Evolutionary conservation across 2,888 invertebrate species (phyloP).

Genomic region (Taenaris catops): DNA sequence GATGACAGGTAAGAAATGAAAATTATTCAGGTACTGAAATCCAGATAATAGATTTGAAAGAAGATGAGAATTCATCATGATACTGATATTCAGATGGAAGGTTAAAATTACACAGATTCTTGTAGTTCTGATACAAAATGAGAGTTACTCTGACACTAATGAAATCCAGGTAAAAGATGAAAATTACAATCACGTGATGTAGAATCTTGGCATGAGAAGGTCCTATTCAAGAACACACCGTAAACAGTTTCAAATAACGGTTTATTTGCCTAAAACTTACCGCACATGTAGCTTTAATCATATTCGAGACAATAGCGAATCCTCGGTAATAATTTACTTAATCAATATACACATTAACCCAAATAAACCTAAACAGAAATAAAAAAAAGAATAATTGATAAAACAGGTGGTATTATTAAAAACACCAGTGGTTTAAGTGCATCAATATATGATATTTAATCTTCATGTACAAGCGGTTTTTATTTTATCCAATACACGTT

Average conservation of each 20-base stretch:
- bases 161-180: no score
- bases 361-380: conserved; percentile 69
- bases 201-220: conserved; percentile 15
- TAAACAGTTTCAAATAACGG: conserved; percentile 58
- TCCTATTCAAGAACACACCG: conserved; percentile 64
- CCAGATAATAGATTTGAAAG: no score
- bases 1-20: no score
- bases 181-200: no score
- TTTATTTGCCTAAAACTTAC: conserved; percentile 76
- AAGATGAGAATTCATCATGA: no score
- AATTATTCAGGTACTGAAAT: no score
- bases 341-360: conserved; percentile 76
- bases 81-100: no score
- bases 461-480: conserved; percentile 88
- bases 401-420: conserved; percentile 69
- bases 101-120: no score
- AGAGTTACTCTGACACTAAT: no score
- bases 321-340: conserved; percentile 76
- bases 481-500: conserved; percentile 81
- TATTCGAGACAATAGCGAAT: conserved; percentile 73
- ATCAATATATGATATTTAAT: conserved; percentile 88
- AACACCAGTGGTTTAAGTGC: conserved; percentile 82
- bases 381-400: conserved; percentile 35
- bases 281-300: conserved; percentile 61
- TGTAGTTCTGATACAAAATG: no score